Percentiles rank a stretch among this genome's conserved stretches.
phyloP scores from a whole-genome alignment of 2,113 vertebrate genomes.

The Eublepharis macularius region DNA sequence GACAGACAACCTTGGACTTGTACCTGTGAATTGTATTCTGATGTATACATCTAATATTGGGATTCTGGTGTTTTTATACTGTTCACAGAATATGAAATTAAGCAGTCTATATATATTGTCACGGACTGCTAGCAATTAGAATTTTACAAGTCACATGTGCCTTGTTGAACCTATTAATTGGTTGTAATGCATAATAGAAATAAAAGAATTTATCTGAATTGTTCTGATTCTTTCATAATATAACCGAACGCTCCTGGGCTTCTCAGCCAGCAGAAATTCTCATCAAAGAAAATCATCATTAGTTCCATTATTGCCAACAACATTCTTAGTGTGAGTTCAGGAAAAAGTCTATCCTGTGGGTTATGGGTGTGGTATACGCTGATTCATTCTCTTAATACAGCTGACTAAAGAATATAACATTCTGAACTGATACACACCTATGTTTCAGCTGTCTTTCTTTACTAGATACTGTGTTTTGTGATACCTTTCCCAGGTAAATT shows the following conservation, averaged over 20 bases:
- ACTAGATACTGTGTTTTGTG: too few species aligned
- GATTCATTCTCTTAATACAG: too few species aligned
- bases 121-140: too few species aligned
- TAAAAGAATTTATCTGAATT: neutral
- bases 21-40: neutral
- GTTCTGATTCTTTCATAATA: neutral
- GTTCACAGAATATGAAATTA: neutral
- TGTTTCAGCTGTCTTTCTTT: too few species aligned
- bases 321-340: too few species aligned
- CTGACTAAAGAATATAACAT: too few species aligned
- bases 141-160: neutral
- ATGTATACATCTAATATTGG: neutral
- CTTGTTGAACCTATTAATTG: too few species aligned
- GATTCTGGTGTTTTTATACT: neutral
- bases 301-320: neutral
- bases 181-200: neutral
- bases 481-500: too few species aligned
- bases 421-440: too few species aligned
- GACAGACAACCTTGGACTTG: neutral
- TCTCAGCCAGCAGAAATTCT: too few species aligned
- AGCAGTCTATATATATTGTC: neutral
- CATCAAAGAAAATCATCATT: neutral
- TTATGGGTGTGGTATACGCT: too few species aligned
- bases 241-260: neutral
- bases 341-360: too few species aligned